Conservation (phyloP, 2,797 vertebrate species). For the Ara ararauna region DNA sequence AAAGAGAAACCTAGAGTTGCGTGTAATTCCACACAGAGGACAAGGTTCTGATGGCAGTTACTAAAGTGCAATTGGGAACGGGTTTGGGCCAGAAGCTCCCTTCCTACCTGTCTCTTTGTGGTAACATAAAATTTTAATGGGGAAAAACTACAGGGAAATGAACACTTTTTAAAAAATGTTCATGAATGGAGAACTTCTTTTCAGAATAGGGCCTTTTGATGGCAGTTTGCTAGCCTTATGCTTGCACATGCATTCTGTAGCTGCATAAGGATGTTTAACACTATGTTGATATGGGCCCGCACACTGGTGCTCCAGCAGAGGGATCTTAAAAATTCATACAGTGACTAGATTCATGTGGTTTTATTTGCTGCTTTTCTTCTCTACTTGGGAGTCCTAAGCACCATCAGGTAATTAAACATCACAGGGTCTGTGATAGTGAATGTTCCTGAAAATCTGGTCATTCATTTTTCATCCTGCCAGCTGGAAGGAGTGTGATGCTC, state of each 20-base stretch:
- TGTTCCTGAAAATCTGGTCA: neutral
- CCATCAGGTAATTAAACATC: neutral
- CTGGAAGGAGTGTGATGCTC: neutral
- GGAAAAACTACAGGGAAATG: neutral
- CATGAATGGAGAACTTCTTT: neutral
- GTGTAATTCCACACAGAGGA: neutral
- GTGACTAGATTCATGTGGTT: neutral
- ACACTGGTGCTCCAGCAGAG: neutral
- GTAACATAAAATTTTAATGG: neutral
- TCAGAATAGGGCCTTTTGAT: neutral
- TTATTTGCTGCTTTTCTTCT: constrained; percentile 7
- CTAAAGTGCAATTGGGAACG: neutral
- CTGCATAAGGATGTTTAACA: neutral
- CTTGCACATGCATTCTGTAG: neutral
- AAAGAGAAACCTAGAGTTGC: neutral
- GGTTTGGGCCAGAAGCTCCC: neutral
- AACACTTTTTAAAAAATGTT: neutral
- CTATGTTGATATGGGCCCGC: neutral
- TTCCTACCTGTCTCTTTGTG: neutral
- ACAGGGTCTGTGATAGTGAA: neutral
- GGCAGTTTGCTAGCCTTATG: neutral
- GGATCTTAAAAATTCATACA: constrained; percentile 4
- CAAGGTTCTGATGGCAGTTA: neutral
- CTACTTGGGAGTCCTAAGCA: neutral
- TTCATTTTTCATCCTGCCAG: neutral